Evolutionary conservation across 2,797 vertebrate genomes (phyloP), one percentile per base, ranked within the genome.

Genomic region (Pangasius sanitwongsei): DNA sequence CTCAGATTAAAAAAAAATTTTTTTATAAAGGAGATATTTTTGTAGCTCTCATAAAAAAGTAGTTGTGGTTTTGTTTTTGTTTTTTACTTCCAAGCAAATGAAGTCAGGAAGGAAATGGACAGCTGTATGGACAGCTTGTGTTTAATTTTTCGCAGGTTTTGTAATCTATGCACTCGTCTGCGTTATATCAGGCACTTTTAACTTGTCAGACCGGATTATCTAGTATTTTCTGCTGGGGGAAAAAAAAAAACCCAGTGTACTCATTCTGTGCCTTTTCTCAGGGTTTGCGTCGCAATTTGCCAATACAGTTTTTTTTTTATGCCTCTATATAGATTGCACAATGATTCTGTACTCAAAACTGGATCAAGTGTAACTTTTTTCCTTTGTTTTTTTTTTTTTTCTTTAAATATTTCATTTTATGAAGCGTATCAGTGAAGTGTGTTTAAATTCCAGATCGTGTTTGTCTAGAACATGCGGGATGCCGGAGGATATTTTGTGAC

Each of bases 221-320:
- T 82, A 59, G 34, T 84, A 84, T 20, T 65, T 83, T 83, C 37
- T 44, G 59, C 81, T 82, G 57, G 1, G 20, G 28, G 12, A 31
- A 23, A 65, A 44, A 37, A 61, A 28, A 37, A 28, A 20, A 34
- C 34, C 34, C 4, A 82, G 81, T 70, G 31, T 48, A 75, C 48
- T 18, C 67, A 50, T 90, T 88, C 74, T 18, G 44, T 86, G 78
- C 75, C 83, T 82, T 89, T 90, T 94, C 94, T 96, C 95, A 95
- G 95, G 95, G 92, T 91, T 92, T 83, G 78, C 75, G 55, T 74
- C 84, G 82, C 87, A 86, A 6, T 16, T 84, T 72, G 44, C 37
- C 81, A 44, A 48, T 85, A 18, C 75, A 72, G 55, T 48, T 75
- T 81, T 57, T 11, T 90, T 55, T 11, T 90, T 67, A 75, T 59